A percentile compares a stretch with the other conserved stretches of the same genome.
phyloP scores from a whole-genome alignment of 2,797 vertebrate species.

The Enteromius paludinosus region DNA sequence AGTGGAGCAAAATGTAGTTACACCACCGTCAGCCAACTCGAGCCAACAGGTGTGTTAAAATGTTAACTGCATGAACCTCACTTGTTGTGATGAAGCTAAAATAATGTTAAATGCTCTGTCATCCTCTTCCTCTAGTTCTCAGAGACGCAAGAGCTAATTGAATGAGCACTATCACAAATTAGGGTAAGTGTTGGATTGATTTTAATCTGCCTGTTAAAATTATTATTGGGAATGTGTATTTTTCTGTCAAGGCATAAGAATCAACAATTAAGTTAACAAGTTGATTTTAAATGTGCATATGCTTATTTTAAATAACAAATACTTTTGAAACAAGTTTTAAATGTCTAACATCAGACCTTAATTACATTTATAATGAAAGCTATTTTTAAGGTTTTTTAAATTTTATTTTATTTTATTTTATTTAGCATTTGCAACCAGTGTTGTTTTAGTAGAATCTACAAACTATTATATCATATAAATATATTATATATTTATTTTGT shows the following conservation, averaged over 20 bases:
- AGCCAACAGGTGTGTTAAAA: conserved; percentile 86
- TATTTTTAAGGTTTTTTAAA: neutral
- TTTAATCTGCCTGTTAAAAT: neutral
- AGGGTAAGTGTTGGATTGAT: conserved; percentile 64
- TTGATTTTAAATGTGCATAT: neutral
- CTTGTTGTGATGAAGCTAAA: neutral
- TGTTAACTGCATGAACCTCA: neutral
- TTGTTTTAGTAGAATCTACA: too few species aligned
- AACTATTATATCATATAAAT: neutral
- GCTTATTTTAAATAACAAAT: neutral
- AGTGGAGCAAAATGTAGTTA: conserved; percentile 81
- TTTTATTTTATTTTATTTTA: too few species aligned
- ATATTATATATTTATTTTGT: too few species aligned
- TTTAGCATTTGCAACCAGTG: too few species aligned
- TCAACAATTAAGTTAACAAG: too few species aligned
- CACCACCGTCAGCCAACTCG: conserved; percentile 87
- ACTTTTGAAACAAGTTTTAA: neutral
- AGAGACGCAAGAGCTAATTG: conserved; percentile 84
- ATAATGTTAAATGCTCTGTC: neutral
- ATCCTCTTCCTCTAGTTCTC: conserved; percentile 74
- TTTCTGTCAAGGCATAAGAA: neutral
- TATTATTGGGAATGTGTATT: neutral
- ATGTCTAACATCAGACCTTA: neutral
- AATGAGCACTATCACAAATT: conserved; percentile 72
- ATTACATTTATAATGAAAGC: neutral